Percentiles rank a stretch among this genome's conserved stretches.
phyloP scores from a whole-genome alignment of 2,888 invertebrate genomes.

The Diachrysia chrysitis region DNA sequence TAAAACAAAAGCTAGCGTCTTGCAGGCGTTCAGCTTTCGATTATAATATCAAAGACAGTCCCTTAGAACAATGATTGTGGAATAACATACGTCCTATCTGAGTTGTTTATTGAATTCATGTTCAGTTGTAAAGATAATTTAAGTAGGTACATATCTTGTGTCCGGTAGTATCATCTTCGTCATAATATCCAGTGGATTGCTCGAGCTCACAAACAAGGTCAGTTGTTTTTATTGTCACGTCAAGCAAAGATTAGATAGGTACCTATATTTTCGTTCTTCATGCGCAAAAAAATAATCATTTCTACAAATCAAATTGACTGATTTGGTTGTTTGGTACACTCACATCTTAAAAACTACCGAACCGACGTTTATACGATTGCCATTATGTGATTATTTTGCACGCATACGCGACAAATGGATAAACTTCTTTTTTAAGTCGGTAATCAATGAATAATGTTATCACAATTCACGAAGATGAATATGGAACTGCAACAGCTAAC shows the following conservation, averaged over 20 bases:
- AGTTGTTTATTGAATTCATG: neutral
- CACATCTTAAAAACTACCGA: too few relatives aligned
- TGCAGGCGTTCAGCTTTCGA: too few relatives aligned
- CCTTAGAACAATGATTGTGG: neutral
- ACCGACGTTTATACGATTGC: too few relatives aligned
- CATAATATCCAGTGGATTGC: neutral
- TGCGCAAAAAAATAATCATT: too few relatives aligned
- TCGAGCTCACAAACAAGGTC: neutral
- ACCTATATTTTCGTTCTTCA: neutral
- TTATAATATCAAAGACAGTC: too few relatives aligned
- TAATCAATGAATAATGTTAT: neutral
- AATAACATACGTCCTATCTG: neutral
- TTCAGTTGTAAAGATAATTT: slow-evolving; percentile 1
- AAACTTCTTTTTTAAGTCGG: too few relatives aligned
- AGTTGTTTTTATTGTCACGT: neutral
- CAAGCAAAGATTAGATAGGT: neutral
- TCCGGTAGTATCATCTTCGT: slow-evolving; percentile 1
- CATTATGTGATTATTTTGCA: too few relatives aligned
- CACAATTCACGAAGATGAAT: slow-evolving; percentile 29
- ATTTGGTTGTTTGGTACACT: too few relatives aligned
- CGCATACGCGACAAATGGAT: too few relatives aligned
- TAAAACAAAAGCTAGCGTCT: too few relatives aligned
- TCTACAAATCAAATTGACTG: too few relatives aligned
- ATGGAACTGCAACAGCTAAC: slow-evolving; percentile 14
- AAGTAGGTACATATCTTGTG: too few relatives aligned